Evolutionary conservation across 2,113 vertebrate species (phyloP), one percentile per base, ranked within the genome.

Genomic region (Planiliza haematocheilus): DNA sequence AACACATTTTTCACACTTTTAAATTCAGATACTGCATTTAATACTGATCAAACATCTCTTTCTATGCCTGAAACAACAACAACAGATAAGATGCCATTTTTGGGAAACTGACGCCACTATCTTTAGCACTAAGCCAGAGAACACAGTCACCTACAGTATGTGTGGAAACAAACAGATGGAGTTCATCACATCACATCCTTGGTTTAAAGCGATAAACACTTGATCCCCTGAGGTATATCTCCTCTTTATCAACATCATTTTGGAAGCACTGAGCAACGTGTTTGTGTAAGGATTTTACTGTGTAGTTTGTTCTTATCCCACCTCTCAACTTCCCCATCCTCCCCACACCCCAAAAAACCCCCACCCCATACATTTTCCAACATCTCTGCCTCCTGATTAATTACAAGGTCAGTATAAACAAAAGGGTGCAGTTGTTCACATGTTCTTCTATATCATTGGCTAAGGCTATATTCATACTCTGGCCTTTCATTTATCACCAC

Each of bases 371-470:
- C 74, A 85, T 89, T 72, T 76, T 43, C 65, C 69, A 81, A 58
- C 67, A 71, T 61, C 49, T 50, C 69, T 42, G 39, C 77, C 41
- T 75, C 57, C 77, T 90, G 93, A 93, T 92, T 93, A 92, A 94
- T 93, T 89, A 87, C 90, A 91, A 87, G 90, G 89, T 92, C 88
- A 83, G 70, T 70, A 76, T 85, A 90, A 93, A 93, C 86, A 91
- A 91, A 92, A 91, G 79, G 81, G 81, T 82, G 80, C 88, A 82
- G 88, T 91, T 91, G 90, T 91, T 90, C 63, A 38, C 65, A 78
- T 84, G 83, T 76, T 80, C 79, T 74, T 65, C 77, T 68, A 39
- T 89, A 83, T 90, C 79, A 90, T 72, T 91, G 83, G 80, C 79
- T 74, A 51, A 80, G 61, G 72, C 83, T 86, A 66, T 86, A 85